Base-by-base conservation (phyloP, 2,797 vertebrate species). In the Alca torda region DNA sequence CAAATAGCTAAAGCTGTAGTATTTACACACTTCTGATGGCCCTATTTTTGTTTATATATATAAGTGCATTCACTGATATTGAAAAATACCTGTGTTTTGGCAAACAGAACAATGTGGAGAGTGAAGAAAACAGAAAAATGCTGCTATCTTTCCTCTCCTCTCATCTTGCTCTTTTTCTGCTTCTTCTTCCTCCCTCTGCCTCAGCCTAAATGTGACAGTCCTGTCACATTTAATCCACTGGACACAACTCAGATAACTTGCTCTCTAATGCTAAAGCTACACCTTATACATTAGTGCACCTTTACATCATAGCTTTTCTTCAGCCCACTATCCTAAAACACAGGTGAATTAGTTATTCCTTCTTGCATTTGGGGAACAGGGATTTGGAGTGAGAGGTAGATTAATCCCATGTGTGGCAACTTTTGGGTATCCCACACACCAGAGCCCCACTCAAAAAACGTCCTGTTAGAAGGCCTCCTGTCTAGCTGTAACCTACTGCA, bases 301-400 rank as follows among this genome's bases (percentile, higher is more conserved):
- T 74, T 87, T 33, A 37, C 78, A 63, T 5, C 15, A 45, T 15
- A 69, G 4, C 2, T 77, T 73, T 77, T 87, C 9, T 20, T 86
- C 37, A 39, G 15, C 13, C 6, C 21, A 30, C 3, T 26, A 41
- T 65, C 16, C 18, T 31, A 64, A 73, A 59, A 53, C 51, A 1
- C 0, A 43, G 4, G 9, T 33, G 5, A 0, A 31, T 83, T 43
- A 25, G 25, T 59, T 76, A 37, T 10, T 28, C 13, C 18, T 78
- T 39, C 16, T 54, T 83, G 35, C 39, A 48, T n/a, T n/a, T 60
- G 20, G 6, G 18, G 18, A 89, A 35, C 8, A 33, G 21, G n/a
- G 30, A 51, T 59, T 80, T 75, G 37, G 50, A 59, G 19, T 69
- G 39, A 84, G n/a, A 48, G 14, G 26, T 16, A 43, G 24, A 30